phyloP scores from a whole-genome alignment of 2,797 vertebrate species.

The Hippopotamyrus pictus region DNA sequence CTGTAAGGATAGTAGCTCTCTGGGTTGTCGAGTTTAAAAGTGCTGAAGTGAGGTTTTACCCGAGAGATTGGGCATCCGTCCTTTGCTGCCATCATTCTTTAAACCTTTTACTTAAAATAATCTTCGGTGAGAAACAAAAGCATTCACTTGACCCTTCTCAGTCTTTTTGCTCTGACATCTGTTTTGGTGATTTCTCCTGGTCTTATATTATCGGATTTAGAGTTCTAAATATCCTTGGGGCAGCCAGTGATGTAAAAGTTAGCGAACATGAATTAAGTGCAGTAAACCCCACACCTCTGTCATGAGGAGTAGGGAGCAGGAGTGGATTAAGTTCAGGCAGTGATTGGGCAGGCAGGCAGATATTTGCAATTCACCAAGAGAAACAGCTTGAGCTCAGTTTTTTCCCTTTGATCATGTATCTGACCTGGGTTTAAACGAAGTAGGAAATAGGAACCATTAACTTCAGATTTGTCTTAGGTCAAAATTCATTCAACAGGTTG shows the following conservation, averaged over 20 bases:
- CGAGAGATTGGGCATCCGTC: background rate
- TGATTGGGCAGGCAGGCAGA: background rate
- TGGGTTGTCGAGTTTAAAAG: constrained; percentile 12
- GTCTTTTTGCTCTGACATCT: background rate
- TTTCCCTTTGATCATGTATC: background rate
- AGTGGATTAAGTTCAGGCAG: background rate
- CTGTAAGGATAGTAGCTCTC: constrained; percentile 22
- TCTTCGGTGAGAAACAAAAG: background rate
- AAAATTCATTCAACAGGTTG: background rate
- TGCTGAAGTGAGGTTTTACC: background rate
- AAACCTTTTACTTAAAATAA: background rate
- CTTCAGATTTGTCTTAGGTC: background rate
- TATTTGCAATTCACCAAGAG: background rate
- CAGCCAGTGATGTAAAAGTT: background rate
- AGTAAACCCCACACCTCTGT: background rate
- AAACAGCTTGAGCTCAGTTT: background rate
- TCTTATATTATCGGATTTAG: background rate
- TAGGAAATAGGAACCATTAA: background rate
- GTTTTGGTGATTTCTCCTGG: background rate
- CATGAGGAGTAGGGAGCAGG: background rate
- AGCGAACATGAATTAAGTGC: background rate
- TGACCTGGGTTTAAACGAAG: background rate
- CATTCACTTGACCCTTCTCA: background rate
- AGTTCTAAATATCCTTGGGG: background rate
- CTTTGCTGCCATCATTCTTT: background rate